Evolutionary conservation across 2,888 invertebrate species (phyloP), one percentile per base, ranked within the genome.

Genomic region (Brachyptera risi): DNA sequence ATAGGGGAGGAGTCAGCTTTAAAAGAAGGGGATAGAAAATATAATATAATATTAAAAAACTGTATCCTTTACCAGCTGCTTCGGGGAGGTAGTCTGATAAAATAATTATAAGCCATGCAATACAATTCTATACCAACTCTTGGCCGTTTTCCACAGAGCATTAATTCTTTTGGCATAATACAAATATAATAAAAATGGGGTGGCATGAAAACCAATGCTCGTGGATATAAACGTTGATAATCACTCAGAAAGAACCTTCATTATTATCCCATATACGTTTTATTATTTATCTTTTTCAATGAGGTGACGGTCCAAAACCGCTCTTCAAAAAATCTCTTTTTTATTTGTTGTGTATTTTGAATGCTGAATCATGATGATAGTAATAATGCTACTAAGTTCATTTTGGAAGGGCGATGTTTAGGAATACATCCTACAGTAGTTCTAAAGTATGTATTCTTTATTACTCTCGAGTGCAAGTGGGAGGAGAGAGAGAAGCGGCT

Each of bases 301-400:
- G 21, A 60, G 40, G 60, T 38, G 60, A 54, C 54, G 42, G 23
- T 54, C 38, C 51, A 58, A 54, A 44, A 47, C 58, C 44, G 26
- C 58, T 40, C 58, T 47, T 40, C 26, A 42, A 60, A 60, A 60
- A 54, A 17, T n/a, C 37, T 37, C 23, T 54, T 42, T 60, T 60
- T 54, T 60, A 59, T 60, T 24, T 54, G 37, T 60, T 60, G 38
- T 51, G 23, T 54, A 54, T 54, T 54, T 50, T 54, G 54, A 19
- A 31, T 60, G 60, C 60, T 60, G 60, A 60, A 60, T 60, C 60
- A 60, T 24, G 60, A 40, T 60, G 60, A 51, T 54, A 54, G 37
- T 54, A 54, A 54, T 54, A 54, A 37, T 21, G 51, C 51, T 51
- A 51, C 51, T 51, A 11, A 40, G 40, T 40, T 50, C 2, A 17